Base-by-base conservation (phyloP, 2,797 vertebrate species). In the Muraenolepis orangiensis region DNA sequence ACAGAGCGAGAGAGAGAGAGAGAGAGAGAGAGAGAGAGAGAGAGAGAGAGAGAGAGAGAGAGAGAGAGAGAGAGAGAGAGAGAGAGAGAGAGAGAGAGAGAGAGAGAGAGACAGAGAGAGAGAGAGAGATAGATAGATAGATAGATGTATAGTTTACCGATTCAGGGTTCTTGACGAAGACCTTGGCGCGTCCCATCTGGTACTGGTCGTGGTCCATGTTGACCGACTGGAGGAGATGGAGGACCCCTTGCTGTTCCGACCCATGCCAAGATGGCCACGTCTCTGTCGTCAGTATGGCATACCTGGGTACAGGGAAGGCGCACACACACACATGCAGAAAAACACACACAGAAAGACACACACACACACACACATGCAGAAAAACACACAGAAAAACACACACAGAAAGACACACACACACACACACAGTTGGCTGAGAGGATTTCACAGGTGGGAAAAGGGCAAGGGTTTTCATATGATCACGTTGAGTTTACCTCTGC, bases 151-250 rank as follows among this genome's bases (percentile, higher is more conserved):
- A 6, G 26, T 0, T 80, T 89, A 99, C 97, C 82, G 98, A 99
- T 88, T 99, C 98, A 0, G 98, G 98, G 86, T 98, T 98, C 92
- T 99, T 99, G 82, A 99, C 88, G 1, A 99, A 99, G 78, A 99
- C 86, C 80, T 99, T 99, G 80, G 91, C 91, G 68, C 88, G 91
- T 1, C 98, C 98, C 96, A 99, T 95, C 93, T 99, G 98, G 84
- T 96, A 99, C 91, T 99, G 97, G 87, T 99, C 98, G 0, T 88
- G 86, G 2, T 99, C 98, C 97, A 99, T 98, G 91, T 97, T 96
- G 76, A 99, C 98, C 0, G 96, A 95, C 16, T 83, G 89, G 18
- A 99, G 91, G 30, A 99, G 92, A 86, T 97, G 96, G 82, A 97
- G 94, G 76, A 98, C 96, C 0, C 98, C 98, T 80, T 97, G 95